These are phyloP conservation scores for Drosophila mauritiana DNA, from an alignment of 1,140 invertebrate species.

Conservation along the genomic window DNA sequence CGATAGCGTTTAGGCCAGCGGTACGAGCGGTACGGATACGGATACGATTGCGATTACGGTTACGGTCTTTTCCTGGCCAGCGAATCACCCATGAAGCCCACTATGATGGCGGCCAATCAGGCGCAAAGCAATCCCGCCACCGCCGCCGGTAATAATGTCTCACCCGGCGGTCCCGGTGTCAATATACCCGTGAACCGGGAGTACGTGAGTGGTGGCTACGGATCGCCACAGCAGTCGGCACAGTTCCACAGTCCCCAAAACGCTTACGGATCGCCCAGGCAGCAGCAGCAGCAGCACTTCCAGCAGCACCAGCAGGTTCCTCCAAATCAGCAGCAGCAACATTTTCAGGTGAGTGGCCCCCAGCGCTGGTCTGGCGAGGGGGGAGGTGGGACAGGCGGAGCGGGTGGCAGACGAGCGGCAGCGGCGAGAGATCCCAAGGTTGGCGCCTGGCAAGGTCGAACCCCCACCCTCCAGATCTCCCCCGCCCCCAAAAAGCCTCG, in stretches of 20 bases:
- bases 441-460: constrained; percentile 54
- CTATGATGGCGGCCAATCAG: constrained; percentile 76
- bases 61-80: background rate
- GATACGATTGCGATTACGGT: background rate
- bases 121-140: constrained; percentile 20
- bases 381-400: constrained; percentile 4
- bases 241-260: constrained; percentile 52
- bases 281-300: constrained; percentile 47
- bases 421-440: constrained; percentile 37
- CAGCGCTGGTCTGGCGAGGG: background rate
- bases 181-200: constrained; percentile 78
- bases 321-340: constrained; percentile 65
- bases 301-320: constrained; percentile 60
- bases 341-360: constrained; percentile 77
- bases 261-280: constrained; percentile 64
- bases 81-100: constrained; percentile 65
- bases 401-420: constrained; percentile 25
- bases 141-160: constrained; percentile 30
- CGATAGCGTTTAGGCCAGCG: constrained; percentile 13
- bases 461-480: constrained; percentile 5
- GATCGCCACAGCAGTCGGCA: constrained; percentile 42
- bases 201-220: constrained; percentile 45
- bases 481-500: constrained; percentile 17
- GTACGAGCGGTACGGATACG: constrained; percentile 22
- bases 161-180: constrained; percentile 41